phyloP scores from a whole-genome alignment of 2,888 invertebrate genomes.

The Spicauda simplicius region DNA sequence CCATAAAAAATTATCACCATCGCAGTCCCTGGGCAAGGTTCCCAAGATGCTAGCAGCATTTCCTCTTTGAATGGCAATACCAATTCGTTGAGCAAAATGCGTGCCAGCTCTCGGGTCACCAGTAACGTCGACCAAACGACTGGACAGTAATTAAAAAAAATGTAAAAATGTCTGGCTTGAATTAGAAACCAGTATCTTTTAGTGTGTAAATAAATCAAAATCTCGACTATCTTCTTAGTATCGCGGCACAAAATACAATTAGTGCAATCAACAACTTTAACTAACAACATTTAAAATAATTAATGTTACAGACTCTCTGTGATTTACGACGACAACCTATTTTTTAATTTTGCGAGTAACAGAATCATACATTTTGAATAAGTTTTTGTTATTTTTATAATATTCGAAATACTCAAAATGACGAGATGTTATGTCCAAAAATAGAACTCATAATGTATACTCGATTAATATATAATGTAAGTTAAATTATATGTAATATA shows the following conservation, averaged over 20 bases:
- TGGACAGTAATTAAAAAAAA: no score
- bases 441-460: background rate
- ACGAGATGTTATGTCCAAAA: background rate
- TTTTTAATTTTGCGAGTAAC: background rate
- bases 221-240: slow-evolving; percentile 2
- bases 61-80: no score
- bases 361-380: no score
- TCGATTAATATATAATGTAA: background rate
- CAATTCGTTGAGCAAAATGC: no score
- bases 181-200: no score
- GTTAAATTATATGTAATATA: slow-evolving; percentile 34
- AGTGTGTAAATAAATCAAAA: background rate
- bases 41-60: no score
- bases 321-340: slow-evolving; percentile 8
- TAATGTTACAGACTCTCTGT: slow-evolving; percentile 4
- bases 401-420: background rate
- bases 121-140: no score
- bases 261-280: slow-evolving; percentile 10
- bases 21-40: no score
- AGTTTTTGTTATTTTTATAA: background rate
- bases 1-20: no score
- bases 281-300: background rate
- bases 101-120: no score
- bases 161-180: no score
- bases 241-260: slow-evolving; percentile 1